These are phyloP conservation scores for Pheucticus melanocephalus DNA, from an alignment of 2,113 vertebrate species.

Conservation along the genomic window DNA sequence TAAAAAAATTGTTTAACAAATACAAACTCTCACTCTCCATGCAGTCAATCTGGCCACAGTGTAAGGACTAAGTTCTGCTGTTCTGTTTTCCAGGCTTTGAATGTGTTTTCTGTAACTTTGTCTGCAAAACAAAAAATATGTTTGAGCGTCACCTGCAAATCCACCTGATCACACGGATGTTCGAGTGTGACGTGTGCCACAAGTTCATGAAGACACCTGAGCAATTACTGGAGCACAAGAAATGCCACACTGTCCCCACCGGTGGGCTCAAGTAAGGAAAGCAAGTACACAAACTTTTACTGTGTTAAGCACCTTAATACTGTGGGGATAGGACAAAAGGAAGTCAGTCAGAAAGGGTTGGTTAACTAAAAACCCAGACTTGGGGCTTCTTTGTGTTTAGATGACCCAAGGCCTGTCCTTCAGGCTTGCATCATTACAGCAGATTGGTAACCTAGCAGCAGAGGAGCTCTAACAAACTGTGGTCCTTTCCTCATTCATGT, in stretches of 20 bases:
- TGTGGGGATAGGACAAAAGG: not conserved
- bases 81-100: slow-evolving; percentile 86
- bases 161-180: slow-evolving; percentile 99
- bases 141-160: slow-evolving; percentile 98
- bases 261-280: slow-evolving; percentile 99
- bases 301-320: slow-evolving; percentile 73
- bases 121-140: slow-evolving; percentile 98
- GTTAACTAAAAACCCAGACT: not conserved
- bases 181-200: slow-evolving; percentile 98
- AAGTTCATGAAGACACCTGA: slow-evolving; percentile 99
- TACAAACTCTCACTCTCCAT: not conserved
- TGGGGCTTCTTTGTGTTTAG: not conserved
- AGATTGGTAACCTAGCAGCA: not conserved
- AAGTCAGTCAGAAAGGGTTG: not conserved
- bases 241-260: slow-evolving; percentile 97
- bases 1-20: slow-evolving; percentile 29
- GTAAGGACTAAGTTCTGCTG: not conserved
- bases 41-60: not conserved
- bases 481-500: not conserved
- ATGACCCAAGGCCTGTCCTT: not conserved
- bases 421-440: not conserved
- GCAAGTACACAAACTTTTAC: slow-evolving; percentile 95
- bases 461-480: not conserved
- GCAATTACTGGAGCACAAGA: slow-evolving; percentile 99
- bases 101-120: slow-evolving; percentile 99